phyloP scores from a whole-genome alignment of 2,797 vertebrate species.

The Oreonectes daqikongensis region DNA sequence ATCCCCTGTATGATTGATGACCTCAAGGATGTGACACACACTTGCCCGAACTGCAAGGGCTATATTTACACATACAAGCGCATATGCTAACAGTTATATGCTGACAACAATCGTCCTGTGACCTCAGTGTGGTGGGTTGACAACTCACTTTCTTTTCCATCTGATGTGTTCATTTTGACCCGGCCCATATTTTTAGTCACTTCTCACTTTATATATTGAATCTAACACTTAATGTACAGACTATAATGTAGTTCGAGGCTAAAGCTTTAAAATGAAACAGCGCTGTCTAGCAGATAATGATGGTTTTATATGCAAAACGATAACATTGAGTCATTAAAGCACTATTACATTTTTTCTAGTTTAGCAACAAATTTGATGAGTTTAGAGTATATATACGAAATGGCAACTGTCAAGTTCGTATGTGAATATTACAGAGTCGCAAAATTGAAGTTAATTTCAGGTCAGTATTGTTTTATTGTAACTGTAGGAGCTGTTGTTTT shows the following conservation, averaged over 20 bases:
- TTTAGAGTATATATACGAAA: not conserved
- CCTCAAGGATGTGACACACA: slow-evolving; percentile 98
- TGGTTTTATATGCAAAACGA: slow-evolving; percentile 27
- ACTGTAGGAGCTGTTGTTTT: slow-evolving; percentile 62
- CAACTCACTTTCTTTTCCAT: slow-evolving; percentile 58
- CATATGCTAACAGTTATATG: slow-evolving; percentile 85
- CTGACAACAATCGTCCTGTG: not conserved
- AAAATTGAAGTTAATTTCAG: slow-evolving; percentile 54
- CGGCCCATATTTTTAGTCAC: slow-evolving; percentile 58
- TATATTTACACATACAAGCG: slow-evolving; percentile 99
- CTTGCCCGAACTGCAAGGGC: slow-evolving; percentile 97
- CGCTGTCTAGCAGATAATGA: slow-evolving; percentile 33
- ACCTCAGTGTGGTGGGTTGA: slow-evolving; percentile 40
- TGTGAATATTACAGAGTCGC: slow-evolving; percentile 62
- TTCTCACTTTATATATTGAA: slow-evolving; percentile 65
- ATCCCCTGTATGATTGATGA: slow-evolving; percentile 97
- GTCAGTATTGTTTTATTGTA: slow-evolving; percentile 51
- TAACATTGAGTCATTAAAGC: slow-evolving; percentile 34
- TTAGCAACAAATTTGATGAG: not conserved
- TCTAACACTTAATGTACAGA: slow-evolving; percentile 55
- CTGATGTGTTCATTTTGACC: slow-evolving; percentile 63
- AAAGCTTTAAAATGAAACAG: slow-evolving; percentile 31
- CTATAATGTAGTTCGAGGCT: slow-evolving; percentile 53
- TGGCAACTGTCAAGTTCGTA: slow-evolving; percentile 61
- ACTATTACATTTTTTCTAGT: slow-evolving; percentile 51